Conservation (phyloP, 2,888 invertebrate species). For the Osmoderma eremita region DNA sequence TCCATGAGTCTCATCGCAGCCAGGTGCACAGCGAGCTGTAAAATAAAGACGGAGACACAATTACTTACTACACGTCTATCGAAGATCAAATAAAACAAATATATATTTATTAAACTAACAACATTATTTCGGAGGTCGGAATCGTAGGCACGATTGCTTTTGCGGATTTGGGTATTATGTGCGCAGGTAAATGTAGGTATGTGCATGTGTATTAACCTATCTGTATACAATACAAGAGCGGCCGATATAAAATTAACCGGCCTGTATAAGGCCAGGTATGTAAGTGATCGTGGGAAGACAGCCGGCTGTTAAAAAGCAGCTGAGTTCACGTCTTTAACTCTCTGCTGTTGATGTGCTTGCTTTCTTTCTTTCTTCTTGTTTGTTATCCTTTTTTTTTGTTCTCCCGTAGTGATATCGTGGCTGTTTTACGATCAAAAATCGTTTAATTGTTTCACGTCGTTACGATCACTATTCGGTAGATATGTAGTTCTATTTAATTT, state of each 20-base stretch:
- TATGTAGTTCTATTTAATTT: too few species aligned
- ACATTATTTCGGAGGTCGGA: too few species aligned
- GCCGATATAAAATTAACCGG: constrained; percentile 49
- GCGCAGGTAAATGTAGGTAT: background rate
- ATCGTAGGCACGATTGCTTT: too few species aligned
- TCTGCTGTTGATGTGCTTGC: constrained; percentile 62
- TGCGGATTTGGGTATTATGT: too few species aligned
- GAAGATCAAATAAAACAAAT: constrained; percentile 58
- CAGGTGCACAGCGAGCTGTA: constrained; percentile 91
- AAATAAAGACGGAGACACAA: constrained; percentile 56
- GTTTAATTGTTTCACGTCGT: too few species aligned
- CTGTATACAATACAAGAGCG: constrained; percentile 8
- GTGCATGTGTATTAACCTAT: background rate
- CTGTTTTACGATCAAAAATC: constrained; percentile 61
- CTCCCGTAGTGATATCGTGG: constrained; percentile 25
- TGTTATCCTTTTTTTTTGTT: constrained; percentile 11
- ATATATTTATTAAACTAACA: background rate
- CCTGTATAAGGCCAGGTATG: constrained; percentile 63
- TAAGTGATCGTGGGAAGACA: constrained; percentile 63
- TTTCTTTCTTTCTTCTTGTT: constrained; percentile 20
- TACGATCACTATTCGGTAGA: too few species aligned
- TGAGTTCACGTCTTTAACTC: constrained; percentile 61
- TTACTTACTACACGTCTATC: constrained; percentile 53
- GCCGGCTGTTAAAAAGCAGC: constrained; percentile 61
- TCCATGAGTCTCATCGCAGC: constrained; percentile 91